These are phyloP conservation scores for Ceratotherium simum DNA, from an alignment of 2,113 vertebrate species.

Conservation along the genomic window DNA sequence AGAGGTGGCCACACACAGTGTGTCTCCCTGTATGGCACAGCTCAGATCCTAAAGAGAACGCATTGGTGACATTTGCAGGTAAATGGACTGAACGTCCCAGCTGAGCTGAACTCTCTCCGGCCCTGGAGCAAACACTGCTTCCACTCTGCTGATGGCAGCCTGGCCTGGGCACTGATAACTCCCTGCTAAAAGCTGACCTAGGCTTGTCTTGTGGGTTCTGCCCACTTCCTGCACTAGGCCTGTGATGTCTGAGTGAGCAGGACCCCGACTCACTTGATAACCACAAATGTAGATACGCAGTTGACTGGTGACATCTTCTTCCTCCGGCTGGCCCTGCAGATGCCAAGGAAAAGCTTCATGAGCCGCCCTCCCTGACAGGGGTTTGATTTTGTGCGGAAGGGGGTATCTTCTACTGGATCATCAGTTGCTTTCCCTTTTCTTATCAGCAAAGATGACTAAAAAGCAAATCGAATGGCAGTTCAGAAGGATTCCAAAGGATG, in stretches of 20 bases:
- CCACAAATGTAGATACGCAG: background rate
- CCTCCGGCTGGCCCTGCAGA: background rate
- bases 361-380: background rate
- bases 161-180: rapidly evolving
- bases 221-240: background rate
- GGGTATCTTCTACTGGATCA: conserved; percentile 34
- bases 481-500: conserved; percentile 37
- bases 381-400: conserved; percentile 44
- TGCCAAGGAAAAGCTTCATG: background rate
- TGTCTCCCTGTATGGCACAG: rapidly evolving
- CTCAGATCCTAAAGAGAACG: background rate
- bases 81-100: rapidly evolving
- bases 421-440: conserved; percentile 69
- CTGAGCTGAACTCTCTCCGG: too few relatives aligned
- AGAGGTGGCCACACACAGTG: background rate
- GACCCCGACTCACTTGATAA: background rate
- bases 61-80: too few relatives aligned
- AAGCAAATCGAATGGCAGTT: background rate
- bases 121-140: rapidly evolving
- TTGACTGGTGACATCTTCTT: background rate
- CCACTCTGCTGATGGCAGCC: rapidly evolving
- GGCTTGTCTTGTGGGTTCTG: background rate
- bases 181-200: background rate
- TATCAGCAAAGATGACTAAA: conserved; percentile 68
- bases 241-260: background rate